Evolutionary conservation across 1,140 invertebrate species (phyloP), one percentile per base, ranked within the genome.

Genomic region (Hylaeus volcanicus): DNA sequence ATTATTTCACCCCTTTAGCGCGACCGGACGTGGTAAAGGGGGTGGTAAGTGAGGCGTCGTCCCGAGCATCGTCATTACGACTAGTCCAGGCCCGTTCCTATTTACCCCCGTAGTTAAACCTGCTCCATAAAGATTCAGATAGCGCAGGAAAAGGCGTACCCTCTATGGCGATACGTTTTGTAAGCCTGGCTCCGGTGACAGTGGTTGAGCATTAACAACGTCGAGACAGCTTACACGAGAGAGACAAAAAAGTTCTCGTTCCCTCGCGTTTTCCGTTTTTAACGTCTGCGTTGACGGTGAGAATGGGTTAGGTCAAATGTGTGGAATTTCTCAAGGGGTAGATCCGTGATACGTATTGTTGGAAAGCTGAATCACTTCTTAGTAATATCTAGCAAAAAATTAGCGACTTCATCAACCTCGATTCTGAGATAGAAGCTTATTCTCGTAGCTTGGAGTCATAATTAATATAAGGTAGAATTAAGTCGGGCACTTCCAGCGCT

Each of bases 111-210:
- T 88, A 85, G 86, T 88, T 89, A 84, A 89, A 84, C 69, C 87
- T 61, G 79, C 73, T 86, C 81, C 82, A 89, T 90, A 90, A 90
- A 90, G 89, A 90, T 90, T 69, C 82, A 88, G 89, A 90, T 90
- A 90, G 84, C 79, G 81, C 72, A 41, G 81, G 73, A 84, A 86
- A 81, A 83, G 70, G 79, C 55, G 60, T 69, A 79, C 82, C 83
- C 83, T 82, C 61, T 48, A 51, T 45, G 73, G 45, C 73, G 58
- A 58, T 64, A 60, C 70, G 81, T 77, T 82, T 75, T 60, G 63
- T 53, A 77, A 58, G 39, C 51, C 12, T 53, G 41, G 53, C 75
- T 61, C 26, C 45, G 82, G 64, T 58, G 65, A 75, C 75, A 43
- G 79, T 85, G 84, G 81, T 81, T 82, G 70, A 66, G 77, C 68